Conservation (phyloP, 2,113 vertebrate species). For the Xyrauchen texanus region DNA sequence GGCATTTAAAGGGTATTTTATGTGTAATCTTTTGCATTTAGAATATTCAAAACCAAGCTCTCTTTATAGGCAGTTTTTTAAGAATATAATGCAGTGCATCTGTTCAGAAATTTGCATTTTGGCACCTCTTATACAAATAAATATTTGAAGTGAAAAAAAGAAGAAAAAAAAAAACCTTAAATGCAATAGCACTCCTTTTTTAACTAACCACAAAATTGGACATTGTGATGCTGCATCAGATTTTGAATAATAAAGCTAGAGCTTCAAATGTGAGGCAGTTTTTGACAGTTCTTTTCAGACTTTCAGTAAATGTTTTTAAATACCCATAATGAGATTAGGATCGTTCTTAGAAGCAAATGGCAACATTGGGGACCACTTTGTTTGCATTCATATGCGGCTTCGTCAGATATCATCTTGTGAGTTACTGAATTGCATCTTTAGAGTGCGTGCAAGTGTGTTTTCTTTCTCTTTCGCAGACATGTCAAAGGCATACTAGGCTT, state of each 20-base stretch:
- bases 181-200: too few relatives aligned
- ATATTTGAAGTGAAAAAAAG: background rate
- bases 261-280: background rate
- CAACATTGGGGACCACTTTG: too few relatives aligned
- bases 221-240: background rate
- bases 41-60: background rate
- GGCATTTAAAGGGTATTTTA: background rate
- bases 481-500: too few relatives aligned
- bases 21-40: background rate
- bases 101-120: background rate
- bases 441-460: too few relatives aligned
- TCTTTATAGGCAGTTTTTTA: background rate
- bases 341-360: too few relatives aligned
- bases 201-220: background rate
- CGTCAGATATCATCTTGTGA: too few relatives aligned
- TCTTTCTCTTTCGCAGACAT: too few relatives aligned
- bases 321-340: too few relatives aligned
- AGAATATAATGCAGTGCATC: constrained; percentile 21
- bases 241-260: background rate
- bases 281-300: background rate
- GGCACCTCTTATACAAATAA: constrained; percentile 2
- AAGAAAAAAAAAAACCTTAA: too few relatives aligned
- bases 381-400: too few relatives aligned
- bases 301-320: background rate
- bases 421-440: too few relatives aligned